Percentiles rank a stretch among this genome's conserved stretches.
These are phyloP conservation scores for Ataeniobius toweri DNA, from an alignment of 2,797 vertebrate genomes.

Conservation along the genomic window DNA sequence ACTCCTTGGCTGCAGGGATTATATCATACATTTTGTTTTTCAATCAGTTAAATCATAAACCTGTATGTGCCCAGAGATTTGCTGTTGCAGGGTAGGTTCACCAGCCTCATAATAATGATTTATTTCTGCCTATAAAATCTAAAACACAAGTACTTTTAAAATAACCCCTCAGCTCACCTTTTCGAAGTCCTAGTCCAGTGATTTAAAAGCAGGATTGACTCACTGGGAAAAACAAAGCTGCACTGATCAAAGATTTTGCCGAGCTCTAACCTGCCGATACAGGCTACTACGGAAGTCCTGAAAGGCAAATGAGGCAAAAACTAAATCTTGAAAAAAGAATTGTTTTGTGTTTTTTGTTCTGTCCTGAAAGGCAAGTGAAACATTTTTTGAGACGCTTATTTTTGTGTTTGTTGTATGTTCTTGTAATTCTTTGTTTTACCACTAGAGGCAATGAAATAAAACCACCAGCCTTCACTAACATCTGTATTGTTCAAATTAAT, in stretches of 20 bases:
- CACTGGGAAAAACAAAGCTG: neutral
- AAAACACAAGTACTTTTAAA: neutral
- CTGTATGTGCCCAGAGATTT: neutral
- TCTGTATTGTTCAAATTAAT: no score
- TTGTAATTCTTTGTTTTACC: no score
- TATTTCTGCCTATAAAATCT: neutral
- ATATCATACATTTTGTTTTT: neutral
- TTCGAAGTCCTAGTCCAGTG: neutral
- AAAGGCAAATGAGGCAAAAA: no score
- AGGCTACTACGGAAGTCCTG: neutral
- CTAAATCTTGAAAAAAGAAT: no score
- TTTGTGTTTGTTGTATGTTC: no score
- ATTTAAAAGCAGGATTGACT: neutral
- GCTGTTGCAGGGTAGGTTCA: neutral
- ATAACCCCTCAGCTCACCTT: neutral
- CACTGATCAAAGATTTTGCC: neutral
- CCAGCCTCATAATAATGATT: neutral
- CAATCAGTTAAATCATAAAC: neutral
- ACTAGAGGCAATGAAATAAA: no score
- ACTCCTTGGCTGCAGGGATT: neutral
- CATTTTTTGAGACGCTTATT: no score
- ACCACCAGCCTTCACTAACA: no score
- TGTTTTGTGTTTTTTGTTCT: no score
- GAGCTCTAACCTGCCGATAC: neutral
- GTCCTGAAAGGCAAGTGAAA: no score